Percentiles rank a stretch among this genome's conserved stretches.
These are phyloP conservation scores for Nomada goodeniana DNA, from an alignment of 2,888 invertebrate genomes.

Conservation along the genomic window DNA sequence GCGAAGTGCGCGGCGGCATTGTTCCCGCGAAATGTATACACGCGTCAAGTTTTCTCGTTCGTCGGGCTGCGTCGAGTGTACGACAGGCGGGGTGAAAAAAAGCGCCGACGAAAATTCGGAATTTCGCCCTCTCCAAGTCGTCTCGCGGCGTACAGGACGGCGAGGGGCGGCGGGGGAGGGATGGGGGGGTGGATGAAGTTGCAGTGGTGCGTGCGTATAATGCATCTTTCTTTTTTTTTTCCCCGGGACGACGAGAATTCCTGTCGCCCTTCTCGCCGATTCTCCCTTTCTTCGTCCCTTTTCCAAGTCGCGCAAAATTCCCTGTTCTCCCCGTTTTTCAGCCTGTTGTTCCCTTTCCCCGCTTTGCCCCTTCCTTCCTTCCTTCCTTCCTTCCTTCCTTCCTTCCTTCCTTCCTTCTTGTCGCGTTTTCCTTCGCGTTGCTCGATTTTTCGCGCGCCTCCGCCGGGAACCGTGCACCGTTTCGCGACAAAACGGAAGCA, in stretches of 20 bases:
- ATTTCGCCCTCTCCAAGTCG: constrained; percentile 55
- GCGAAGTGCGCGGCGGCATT: constrained; percentile 36
- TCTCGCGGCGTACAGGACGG: constrained; percentile 9
- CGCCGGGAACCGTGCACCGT: not conserved
- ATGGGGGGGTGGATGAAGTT: constrained; percentile 24
- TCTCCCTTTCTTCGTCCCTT: constrained; percentile 23
- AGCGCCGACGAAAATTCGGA: constrained; percentile 56
- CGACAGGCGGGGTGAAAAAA: constrained; percentile 37
- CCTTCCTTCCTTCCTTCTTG: constrained; percentile 17
- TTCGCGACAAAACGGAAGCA: not conserved
- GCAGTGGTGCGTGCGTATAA: constrained; percentile 60
- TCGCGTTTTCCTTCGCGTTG: constrained; percentile 1
- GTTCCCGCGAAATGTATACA: constrained; percentile 45
- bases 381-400: constrained; percentile 5
- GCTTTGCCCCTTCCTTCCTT: not conserved
- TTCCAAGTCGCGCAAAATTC: constrained; percentile 45
- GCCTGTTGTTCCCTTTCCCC: constrained; percentile 32
- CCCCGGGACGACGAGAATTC: constrained; percentile 61
- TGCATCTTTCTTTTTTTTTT: constrained; percentile 64
- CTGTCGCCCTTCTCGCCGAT: constrained; percentile 38
- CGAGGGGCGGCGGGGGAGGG: not conserved
- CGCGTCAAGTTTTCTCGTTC: constrained; percentile 8
- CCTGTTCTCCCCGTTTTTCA: constrained; percentile 33
- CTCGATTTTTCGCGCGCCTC: constrained; percentile 12
- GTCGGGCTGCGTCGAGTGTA: constrained; percentile 35